phyloP scores from a whole-genome alignment of 1,140 invertebrate species.

The Platyura marginata region DNA sequence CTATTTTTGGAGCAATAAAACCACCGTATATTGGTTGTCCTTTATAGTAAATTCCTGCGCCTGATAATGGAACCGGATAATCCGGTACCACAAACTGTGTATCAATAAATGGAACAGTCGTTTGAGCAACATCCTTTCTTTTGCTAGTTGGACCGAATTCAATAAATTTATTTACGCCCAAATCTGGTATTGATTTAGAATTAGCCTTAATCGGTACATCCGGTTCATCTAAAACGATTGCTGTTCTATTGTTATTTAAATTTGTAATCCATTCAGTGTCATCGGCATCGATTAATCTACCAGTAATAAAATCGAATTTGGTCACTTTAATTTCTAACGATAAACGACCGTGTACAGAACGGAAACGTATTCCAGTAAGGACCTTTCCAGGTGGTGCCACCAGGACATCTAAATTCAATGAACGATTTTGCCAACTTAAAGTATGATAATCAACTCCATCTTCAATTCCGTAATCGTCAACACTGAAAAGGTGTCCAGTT shows the following conservation, averaged over 20 bases:
- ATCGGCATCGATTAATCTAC: conserved; percentile 35
- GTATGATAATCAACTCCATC: conserved; percentile 52
- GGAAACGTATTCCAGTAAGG: conserved; percentile 41
- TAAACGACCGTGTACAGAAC: conserved; percentile 54
- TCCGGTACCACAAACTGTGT: background rate
- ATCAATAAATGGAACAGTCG: background rate
- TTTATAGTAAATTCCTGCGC: background rate
- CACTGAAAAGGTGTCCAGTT: conserved; percentile 38
- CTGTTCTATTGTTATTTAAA: conserved; percentile 52
- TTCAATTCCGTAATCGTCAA: conserved; percentile 28
- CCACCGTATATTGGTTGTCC: background rate
- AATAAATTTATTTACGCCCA: background rate
- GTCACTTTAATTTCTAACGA: conserved; percentile 65
- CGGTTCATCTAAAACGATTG: conserved; percentile 34
- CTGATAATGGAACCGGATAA: background rate
- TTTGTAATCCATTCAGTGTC: conserved; percentile 58
- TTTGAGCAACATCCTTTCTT: background rate
- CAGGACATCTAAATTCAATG: conserved; percentile 65
- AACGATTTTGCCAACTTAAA: conserved; percentile 50
- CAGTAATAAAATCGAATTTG: conserved; percentile 59
- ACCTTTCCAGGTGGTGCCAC: conserved; percentile 44
- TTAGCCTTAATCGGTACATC: conserved; percentile 47
- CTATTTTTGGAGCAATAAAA: conserved; percentile 1
- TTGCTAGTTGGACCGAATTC: background rate
- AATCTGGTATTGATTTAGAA: conserved; percentile 3